Percentiles rank a stretch among this genome's conserved stretches.
phyloP scores from a whole-genome alignment of 2,113 vertebrate genomes.

The Ptilorrhoa leucosticta region DNA sequence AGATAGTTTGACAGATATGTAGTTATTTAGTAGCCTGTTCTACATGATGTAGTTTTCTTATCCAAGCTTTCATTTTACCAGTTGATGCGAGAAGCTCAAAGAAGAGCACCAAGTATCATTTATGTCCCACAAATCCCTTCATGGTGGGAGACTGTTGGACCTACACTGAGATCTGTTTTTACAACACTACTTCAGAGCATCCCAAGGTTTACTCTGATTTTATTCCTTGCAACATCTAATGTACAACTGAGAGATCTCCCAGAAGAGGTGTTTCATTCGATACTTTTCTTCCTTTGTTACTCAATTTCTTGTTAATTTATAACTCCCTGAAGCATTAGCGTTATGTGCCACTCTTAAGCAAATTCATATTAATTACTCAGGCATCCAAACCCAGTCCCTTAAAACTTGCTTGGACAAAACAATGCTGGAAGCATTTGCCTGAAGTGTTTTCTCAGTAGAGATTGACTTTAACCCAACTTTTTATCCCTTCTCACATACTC shows the following conservation, averaged over 20 bases:
- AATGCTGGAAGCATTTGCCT: background rate
- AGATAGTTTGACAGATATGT: background rate
- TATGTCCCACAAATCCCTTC: constrained; percentile 89
- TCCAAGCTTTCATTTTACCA: constrained; percentile 43
- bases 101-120: constrained; percentile 88
- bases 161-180: constrained; percentile 85
- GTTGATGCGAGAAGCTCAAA: constrained; percentile 88
- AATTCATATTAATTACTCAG: background rate
- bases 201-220: constrained; percentile 88
- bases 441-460: background rate
- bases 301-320: background rate
- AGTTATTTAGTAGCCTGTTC: background rate
- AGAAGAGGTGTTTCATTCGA: constrained; percentile 59
- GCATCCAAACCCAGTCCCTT: background rate
- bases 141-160: constrained; percentile 90
- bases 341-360: background rate
- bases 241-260: constrained; percentile 49
- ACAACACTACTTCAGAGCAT: constrained; percentile 83
- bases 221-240: constrained; percentile 90
- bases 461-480: background rate
- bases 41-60: background rate
- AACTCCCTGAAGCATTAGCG: background rate
- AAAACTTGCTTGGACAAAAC: background rate
- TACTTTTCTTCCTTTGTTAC: background rate
- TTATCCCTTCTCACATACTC: background rate